Percentiles rank a stretch among this genome's conserved stretches.
phyloP scores from a whole-genome alignment of 2,888 invertebrate species.

The Seira musarum region DNA sequence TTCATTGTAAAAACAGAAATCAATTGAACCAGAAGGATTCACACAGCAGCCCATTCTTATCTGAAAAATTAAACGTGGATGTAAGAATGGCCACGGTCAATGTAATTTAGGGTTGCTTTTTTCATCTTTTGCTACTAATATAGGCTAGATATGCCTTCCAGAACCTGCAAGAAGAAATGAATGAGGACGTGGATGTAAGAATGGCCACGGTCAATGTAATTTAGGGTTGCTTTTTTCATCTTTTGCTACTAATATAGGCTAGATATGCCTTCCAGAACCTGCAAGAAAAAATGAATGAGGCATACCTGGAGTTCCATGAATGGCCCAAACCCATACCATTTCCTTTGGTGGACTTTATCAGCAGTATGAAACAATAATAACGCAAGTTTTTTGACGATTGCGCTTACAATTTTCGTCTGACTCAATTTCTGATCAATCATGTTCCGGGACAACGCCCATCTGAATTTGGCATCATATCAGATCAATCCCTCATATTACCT shows the following conservation, averaged over 20 bases:
- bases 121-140: not conserved
- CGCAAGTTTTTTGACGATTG: not conserved
- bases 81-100: not conserved
- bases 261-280: no score
- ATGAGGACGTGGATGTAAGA: not conserved
- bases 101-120: not conserved
- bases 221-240: not conserved
- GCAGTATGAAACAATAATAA: no score
- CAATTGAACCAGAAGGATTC: not conserved
- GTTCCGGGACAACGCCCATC: conserved; percentile 56
- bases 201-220: not conserved
- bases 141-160: no score
- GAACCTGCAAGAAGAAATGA: no score
- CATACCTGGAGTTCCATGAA: not conserved
- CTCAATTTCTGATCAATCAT: conserved; percentile 14
- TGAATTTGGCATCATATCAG: not conserved
- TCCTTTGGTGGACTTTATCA: not conserved
- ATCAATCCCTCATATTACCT: not conserved
- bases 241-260: not conserved
- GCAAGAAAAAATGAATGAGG: not conserved
- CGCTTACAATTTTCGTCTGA: not conserved
- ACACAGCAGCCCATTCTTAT: no score
- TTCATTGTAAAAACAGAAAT: not conserved
- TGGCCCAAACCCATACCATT: not conserved
- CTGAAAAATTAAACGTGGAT: not conserved